A percentile compares a stretch with the other conserved stretches of the same genome.
Evolutionary conservation across 2,797 vertebrate species (phyloP).

Genomic region (Alcedo quadribrachys): DNA sequence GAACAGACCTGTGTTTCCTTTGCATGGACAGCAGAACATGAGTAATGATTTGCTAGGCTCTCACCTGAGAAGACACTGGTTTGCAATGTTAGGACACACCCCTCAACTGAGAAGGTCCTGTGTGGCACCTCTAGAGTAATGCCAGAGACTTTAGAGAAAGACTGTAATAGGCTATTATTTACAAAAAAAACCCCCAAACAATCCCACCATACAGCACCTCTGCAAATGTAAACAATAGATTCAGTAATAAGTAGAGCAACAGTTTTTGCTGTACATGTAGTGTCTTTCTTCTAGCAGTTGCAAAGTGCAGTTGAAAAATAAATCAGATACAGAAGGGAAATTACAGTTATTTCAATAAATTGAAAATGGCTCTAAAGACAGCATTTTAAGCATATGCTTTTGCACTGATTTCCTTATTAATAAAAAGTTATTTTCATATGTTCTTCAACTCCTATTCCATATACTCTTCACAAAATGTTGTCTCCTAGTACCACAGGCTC

Average conservation of each 20-base stretch:
- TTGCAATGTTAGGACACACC: not conserved
- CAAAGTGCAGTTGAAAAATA: not conserved
- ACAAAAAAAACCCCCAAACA: not conserved
- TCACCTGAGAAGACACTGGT: not conserved
- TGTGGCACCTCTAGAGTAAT: not conserved
- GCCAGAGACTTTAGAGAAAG: not conserved
- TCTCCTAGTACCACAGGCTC: not conserved
- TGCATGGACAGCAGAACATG: not conserved
- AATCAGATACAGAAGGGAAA: constrained; percentile 1
- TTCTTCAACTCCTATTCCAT: not conserved
- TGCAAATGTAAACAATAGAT: not conserved
- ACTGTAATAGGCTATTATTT: not conserved
- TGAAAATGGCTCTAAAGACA: not conserved
- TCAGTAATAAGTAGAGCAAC: not conserved
- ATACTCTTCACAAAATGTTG: not conserved
- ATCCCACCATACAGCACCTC: not conserved
- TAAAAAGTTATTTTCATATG: not conserved
- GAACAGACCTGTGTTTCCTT: not conserved
- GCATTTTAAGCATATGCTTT: not conserved
- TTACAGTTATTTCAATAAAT: not conserved
- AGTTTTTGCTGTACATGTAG: not conserved
- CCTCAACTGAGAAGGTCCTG: not conserved
- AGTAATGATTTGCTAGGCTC: not conserved
- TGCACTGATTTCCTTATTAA: not conserved
- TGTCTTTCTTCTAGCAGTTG: not conserved